These are phyloP conservation scores for Xyrauchen texanus DNA, from an alignment of 2,113 vertebrate genomes.

Conservation along the genomic window DNA sequence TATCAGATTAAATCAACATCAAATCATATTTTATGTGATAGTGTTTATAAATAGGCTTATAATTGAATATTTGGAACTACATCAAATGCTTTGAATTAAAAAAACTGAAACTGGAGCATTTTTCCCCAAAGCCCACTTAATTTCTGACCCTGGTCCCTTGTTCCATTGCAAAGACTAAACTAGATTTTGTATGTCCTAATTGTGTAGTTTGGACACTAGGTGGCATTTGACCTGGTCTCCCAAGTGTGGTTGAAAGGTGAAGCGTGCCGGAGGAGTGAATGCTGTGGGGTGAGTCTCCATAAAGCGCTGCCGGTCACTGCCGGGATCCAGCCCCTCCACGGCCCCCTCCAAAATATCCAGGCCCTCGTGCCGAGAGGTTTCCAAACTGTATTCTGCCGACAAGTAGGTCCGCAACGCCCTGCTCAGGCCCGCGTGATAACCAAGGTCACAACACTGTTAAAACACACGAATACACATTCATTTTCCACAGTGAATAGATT, in stretches of 20 bases:
- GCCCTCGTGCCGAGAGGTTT: slow-evolving; percentile 93
- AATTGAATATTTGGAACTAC: too few relatives aligned
- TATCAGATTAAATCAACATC: too few relatives aligned
- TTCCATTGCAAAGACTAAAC: too few relatives aligned
- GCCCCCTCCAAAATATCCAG: slow-evolving; percentile 97
- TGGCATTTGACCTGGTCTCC: slow-evolving; percentile 86
- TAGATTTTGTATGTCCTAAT: not conserved
- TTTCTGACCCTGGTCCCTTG: too few relatives aligned
- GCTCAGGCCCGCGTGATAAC: slow-evolving; percentile 96
- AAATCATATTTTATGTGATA: too few relatives aligned
- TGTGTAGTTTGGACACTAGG: slow-evolving; percentile 4
- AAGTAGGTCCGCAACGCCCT: slow-evolving; percentile 94
- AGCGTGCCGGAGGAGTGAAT: slow-evolving; percentile 93
- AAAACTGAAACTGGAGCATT: too few relatives aligned
- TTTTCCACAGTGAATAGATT: not conserved
- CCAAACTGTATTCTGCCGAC: slow-evolving; percentile 95
- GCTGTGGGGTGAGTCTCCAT: slow-evolving; percentile 95
- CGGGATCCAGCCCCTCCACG: slow-evolving; percentile 93
- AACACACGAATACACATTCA: not conserved
- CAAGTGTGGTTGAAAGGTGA: slow-evolving; percentile 96
- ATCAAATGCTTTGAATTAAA: too few relatives aligned
- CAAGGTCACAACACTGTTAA: slow-evolving; percentile 94
- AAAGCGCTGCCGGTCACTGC: slow-evolving; percentile 93
- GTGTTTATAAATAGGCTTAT: too few relatives aligned
- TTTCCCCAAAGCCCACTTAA: too few relatives aligned